Conservation (phyloP, 1,140 invertebrate species). For the Agrypnia vestita region DNA sequence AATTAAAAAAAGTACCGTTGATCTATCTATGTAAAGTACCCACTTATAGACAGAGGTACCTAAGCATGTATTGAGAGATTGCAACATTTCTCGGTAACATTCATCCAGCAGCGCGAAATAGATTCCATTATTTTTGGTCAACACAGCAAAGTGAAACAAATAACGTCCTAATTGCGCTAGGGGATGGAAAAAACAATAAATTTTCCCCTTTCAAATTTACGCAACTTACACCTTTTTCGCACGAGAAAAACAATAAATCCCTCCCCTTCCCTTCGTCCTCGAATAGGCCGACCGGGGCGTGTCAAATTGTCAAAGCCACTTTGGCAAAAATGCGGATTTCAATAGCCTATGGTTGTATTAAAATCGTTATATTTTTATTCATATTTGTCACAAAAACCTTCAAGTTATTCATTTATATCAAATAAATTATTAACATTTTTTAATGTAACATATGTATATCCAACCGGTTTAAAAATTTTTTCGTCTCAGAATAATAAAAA, state of each 20-base stretch:
- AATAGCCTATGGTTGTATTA: background rate
- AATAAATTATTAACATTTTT: too few species aligned
- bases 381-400: too few species aligned
- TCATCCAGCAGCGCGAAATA: background rate
- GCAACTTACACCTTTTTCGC: constrained; percentile 46
- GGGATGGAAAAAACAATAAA: constrained; percentile 30
- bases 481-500: too few species aligned
- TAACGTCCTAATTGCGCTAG: constrained; percentile 27
- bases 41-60: too few species aligned
- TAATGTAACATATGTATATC: too few species aligned
- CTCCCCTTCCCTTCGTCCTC: background rate
- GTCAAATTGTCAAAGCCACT: constrained; percentile 31
- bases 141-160: constrained; percentile 42
- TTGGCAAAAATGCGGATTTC: background rate
- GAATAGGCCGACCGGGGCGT: constrained; percentile 11
- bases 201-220: constrained; percentile 30
- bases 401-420: too few species aligned
- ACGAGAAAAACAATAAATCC: constrained; percentile 41
- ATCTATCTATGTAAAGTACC: too few species aligned
- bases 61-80: too few species aligned
- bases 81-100: too few species aligned
- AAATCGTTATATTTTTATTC: too few species aligned
- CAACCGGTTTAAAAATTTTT: too few species aligned
- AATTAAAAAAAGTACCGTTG: too few species aligned
- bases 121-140: constrained; percentile 24